Base-by-base conservation (phyloP, 2,113 vertebrate species). In the Hystrix brachyura region DNA sequence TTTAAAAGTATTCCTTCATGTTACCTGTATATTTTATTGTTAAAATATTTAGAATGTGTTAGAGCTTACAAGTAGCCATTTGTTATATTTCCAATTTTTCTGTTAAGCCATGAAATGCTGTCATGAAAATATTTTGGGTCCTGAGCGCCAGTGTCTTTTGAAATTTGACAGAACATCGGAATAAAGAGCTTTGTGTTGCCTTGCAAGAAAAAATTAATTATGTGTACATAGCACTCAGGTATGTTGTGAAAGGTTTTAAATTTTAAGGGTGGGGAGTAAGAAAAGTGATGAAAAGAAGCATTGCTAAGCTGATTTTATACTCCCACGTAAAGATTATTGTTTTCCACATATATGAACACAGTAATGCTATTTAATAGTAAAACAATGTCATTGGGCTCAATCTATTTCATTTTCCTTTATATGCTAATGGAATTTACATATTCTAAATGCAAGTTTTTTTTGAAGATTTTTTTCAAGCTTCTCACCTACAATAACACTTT, bases 31-130 rank as follows among this genome's bases (percentile, higher is more conserved):
- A 95, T 65, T 72, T 84, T 96, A 74, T 46, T 80, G 62, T 84
- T 88, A 64, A 92, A 87, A 81, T 94, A 94, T 87, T 81, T 92
- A 71, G 85, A 72, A 23, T 92, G 18, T 79, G 9, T 88, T 65
- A 65, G 64, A 87, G 65, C 34, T 72, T 80, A 88, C 60, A 96
- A 71, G 90, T 90, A 67, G n/a, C 27, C 27, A 43, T 78, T 81
- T 95, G 48, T 72, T 46, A 4, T 59, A 67, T 65, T 91, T 92
- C 19, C 91, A 11, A 95, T 46, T 82, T 69, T 32, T 90, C 57
- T 90, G 43, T 80, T 91, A 79, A 87, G 34, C 27, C 2, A 15
- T 80, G 67, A 69, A 92, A 92, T 87, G 32, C 15, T 27, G 32
- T 14, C 74, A 60, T 29, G 32, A 91, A 74, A 88, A 92, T 12